Conservation (phyloP, 2,888 invertebrate species). For the Melinopterus prodromus region DNA sequence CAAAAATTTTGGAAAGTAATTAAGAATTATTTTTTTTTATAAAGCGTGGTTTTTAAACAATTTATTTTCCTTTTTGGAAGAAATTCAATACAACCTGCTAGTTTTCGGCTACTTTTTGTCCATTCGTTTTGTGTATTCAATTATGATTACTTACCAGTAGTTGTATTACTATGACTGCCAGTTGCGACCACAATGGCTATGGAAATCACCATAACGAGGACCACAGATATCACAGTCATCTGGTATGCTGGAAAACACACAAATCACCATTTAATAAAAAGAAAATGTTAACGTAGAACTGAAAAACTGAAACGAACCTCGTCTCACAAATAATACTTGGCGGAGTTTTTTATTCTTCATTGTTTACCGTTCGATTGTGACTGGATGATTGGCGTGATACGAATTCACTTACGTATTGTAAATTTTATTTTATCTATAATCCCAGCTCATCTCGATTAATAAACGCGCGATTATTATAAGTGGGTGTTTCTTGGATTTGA, state of each 20-base stretch:
- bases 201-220: neutral
- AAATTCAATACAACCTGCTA: no score
- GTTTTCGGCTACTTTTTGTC: neutral
- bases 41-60: no score
- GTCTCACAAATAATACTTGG: neutral
- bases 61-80: no score
- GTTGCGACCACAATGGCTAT: neutral
- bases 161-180: neutral
- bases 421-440: neutral
- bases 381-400: neutral
- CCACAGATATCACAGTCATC: neutral
- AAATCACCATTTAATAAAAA: neutral
- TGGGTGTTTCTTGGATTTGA: neutral
- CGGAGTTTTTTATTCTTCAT: neutral
- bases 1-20: no score
- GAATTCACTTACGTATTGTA: neutral
- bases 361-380: neutral
- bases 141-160: neutral
- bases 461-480: neutral
- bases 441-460: neutral
- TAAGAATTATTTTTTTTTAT: no score
- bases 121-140: neutral
- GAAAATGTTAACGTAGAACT: neutral
- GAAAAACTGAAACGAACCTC: neutral
- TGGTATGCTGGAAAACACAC: neutral